These are phyloP conservation scores for Ophion slaviceki DNA, from an alignment of 2,888 invertebrate genomes.

Conservation along the genomic window DNA sequence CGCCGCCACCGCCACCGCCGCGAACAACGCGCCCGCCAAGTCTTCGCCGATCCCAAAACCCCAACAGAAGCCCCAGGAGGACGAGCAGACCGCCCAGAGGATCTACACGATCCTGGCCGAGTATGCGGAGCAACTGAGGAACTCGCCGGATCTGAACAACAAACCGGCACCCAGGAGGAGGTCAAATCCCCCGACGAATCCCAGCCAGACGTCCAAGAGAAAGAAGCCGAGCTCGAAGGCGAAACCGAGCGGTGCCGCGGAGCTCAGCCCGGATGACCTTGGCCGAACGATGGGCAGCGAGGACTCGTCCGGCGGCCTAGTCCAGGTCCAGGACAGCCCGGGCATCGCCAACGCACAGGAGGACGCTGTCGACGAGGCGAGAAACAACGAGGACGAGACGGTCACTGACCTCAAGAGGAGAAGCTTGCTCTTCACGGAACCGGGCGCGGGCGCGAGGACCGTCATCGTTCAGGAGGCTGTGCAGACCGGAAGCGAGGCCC, in stretches of 20 bases:
- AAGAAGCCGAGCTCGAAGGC: conserved; percentile 88
- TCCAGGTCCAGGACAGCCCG: conserved; percentile 82
- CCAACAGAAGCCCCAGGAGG: conserved; percentile 91
- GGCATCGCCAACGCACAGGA: conserved; percentile 79
- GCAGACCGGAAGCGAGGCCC: conserved; percentile 85
- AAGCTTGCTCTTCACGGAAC: conserved; percentile 80
- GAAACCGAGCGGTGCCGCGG: conserved; percentile 85
- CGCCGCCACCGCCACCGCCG: not conserved
- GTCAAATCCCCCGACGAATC: conserved; percentile 90
- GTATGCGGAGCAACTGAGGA: conserved; percentile 91
- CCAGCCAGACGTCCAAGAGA: conserved; percentile 88
- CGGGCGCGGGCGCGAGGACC: conserved; percentile 72
- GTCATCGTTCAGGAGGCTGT: conserved; percentile 81
- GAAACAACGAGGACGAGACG: conserved; percentile 77
- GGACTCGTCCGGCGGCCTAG: conserved; percentile 89
- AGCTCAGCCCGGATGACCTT: conserved; percentile 88
- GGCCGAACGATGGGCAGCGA: conserved; percentile 90
- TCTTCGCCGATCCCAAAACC: conserved; percentile 88
- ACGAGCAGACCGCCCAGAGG: conserved; percentile 91
- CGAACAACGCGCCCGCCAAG: conserved; percentile 85
- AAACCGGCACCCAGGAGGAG: conserved; percentile 92
- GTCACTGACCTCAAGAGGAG: conserved; percentile 77
- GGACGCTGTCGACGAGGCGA: conserved; percentile 72
- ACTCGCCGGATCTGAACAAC: conserved; percentile 91
- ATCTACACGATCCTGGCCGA: conserved; percentile 92